These are phyloP conservation scores for Dryobotodes eremita DNA, from an alignment of 2,888 invertebrate genomes.

Conservation along the genomic window DNA sequence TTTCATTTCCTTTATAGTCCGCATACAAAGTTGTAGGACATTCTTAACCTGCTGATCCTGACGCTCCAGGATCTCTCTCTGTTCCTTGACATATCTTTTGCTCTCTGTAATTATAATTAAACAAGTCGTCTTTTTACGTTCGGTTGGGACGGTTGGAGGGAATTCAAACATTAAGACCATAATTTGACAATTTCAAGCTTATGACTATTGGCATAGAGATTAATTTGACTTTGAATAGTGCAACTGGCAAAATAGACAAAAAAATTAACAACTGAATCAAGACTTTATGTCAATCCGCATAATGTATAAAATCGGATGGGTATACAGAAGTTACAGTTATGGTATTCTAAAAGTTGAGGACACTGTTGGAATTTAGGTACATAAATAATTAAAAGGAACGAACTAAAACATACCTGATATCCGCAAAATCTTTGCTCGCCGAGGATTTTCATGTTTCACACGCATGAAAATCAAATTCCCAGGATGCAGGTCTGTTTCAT, in stretches of 20 bases:
- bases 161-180: not conserved
- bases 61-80: conserved; percentile 75
- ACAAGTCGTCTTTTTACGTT: not conserved
- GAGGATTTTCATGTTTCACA: conserved; percentile 68
- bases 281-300: not conserved
- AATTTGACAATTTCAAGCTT: not conserved
- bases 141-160: not conserved
- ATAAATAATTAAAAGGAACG: not conserved
- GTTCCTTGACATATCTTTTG: conserved; percentile 75
- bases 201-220: not conserved
- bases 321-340: conserved; percentile 37
- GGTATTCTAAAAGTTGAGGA: conserved; percentile 4
- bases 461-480: conserved; percentile 76
- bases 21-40: conserved; percentile 79
- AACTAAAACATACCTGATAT: conserved; percentile 75
- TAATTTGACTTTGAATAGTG: not conserved
- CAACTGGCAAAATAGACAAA: not conserved
- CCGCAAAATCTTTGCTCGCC: conserved; percentile 76
- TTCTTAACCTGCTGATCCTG: conserved; percentile 79
- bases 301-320: not conserved
- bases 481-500: conserved; percentile 71
- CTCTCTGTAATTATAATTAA: conserved; percentile 72
- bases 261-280: not conserved
- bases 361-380: not conserved
- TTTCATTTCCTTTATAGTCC: conserved; percentile 80